Percentiles rank a stretch among this genome's conserved stretches.
Conservation (phyloP, 2,113 vertebrate species). For the Colinus virginianus region DNA sequence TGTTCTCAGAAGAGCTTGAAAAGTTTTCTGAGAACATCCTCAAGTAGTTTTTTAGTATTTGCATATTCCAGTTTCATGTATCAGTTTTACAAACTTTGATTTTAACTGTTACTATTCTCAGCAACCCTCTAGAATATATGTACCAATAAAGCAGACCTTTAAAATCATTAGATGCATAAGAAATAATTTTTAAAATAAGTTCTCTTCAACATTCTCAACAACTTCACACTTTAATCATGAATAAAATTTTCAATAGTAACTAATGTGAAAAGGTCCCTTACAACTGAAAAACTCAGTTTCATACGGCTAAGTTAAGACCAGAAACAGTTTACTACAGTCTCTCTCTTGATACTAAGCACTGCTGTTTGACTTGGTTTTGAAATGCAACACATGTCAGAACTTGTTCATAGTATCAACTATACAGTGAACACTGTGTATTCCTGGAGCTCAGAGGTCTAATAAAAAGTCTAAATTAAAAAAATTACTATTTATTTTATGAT, state of each 20-base stretch:
- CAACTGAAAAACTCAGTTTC: neutral
- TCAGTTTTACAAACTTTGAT: neutral
- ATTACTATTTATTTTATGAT: neutral
- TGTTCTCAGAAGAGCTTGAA: neutral
- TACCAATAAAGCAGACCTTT: neutral
- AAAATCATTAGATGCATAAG: neutral
- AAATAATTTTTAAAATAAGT: neutral
- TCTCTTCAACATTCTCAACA: neutral
- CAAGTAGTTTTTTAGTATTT: neutral
- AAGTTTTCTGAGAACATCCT: neutral
- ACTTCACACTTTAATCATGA: neutral
- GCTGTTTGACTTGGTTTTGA: neutral
- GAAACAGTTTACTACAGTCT: neutral
- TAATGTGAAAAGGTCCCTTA: neutral
- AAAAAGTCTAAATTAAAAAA: neutral
- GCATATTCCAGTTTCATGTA: neutral
- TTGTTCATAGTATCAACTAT: neutral
- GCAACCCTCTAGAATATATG: neutral
- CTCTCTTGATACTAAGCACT: neutral
- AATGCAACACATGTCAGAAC: neutral
- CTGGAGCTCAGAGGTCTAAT: neutral
- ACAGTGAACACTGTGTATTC: neutral
- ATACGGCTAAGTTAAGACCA: neutral
- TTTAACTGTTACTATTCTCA: neutral
- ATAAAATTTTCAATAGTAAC: neutral